phyloP scores from a whole-genome alignment of 2,113 vertebrate genomes.

The Actenoides lindsayi region DNA sequence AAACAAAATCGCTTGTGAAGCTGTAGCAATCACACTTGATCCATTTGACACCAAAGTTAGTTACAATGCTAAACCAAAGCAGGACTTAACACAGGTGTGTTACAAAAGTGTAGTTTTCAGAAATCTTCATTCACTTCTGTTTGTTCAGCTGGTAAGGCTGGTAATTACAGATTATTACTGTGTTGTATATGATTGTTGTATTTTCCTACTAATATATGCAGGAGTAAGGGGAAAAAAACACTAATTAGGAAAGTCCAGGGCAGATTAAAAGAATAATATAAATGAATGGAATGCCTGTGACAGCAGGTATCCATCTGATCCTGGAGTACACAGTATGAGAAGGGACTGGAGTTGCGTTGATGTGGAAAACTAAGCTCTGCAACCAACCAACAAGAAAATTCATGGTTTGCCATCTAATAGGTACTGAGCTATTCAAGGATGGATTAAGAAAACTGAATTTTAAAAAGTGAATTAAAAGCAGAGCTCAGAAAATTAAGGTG shows the following conservation, averaged over 20 bases:
- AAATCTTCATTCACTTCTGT: neutral
- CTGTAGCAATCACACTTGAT: neutral
- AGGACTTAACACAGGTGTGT: neutral
- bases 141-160: neutral
- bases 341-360: neutral
- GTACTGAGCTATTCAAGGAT: neutral
- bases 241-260: neutral
- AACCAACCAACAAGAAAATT: neutral
- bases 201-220: constrained; percentile 1
- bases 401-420: neutral
- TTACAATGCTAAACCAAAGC: neutral
- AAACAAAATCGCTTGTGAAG: neutral
- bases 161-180: neutral
- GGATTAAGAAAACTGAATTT: neutral
- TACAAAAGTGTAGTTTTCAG: neutral
- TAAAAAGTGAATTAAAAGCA: neutral
- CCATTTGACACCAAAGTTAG: neutral
- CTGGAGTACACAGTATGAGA: neutral
- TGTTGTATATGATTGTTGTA: neutral
- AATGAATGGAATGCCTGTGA: neutral
- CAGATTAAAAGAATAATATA: constrained; percentile 6
- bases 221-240: neutral
- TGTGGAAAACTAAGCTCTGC: neutral
- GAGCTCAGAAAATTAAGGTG: neutral
- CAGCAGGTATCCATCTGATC: neutral